phyloP scores from a whole-genome alignment of 2,113 vertebrate species.

The Bubo scandiacus region DNA sequence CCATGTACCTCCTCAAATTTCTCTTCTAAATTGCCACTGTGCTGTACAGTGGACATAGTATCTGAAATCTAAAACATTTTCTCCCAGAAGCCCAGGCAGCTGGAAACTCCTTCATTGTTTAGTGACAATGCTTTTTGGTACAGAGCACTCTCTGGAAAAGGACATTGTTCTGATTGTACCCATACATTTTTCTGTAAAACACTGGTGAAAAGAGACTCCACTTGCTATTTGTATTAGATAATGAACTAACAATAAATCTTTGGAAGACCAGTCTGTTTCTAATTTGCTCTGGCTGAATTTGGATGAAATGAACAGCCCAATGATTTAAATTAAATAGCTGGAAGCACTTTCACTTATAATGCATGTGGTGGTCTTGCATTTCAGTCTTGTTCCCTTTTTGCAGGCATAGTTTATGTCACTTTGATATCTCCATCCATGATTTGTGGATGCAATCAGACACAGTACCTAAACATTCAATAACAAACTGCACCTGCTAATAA shows the following conservation, averaged over 20 bases:
- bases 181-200: background rate
- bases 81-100: background rate
- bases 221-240: background rate
- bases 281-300: background rate
- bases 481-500: slow-evolving; percentile 16
- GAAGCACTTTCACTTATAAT: background rate
- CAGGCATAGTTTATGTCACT: background rate
- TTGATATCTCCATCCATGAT: background rate
- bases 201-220: background rate
- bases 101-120: background rate
- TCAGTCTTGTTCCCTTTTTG: background rate
- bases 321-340: background rate
- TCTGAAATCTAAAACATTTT: background rate
- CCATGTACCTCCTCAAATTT: background rate
- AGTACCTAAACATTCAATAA: slow-evolving; percentile 10
- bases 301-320: background rate
- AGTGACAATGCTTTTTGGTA: background rate
- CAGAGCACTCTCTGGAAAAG: background rate
- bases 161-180: background rate
- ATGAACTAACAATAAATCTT: background rate
- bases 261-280: background rate
- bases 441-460: background rate
- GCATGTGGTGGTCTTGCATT: background rate
- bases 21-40: background rate
- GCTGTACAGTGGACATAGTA: background rate